Evolutionary conservation across 2,113 vertebrate species (phyloP), one percentile per base, ranked within the genome.

Genomic region (Chamaea fasciata): DNA sequence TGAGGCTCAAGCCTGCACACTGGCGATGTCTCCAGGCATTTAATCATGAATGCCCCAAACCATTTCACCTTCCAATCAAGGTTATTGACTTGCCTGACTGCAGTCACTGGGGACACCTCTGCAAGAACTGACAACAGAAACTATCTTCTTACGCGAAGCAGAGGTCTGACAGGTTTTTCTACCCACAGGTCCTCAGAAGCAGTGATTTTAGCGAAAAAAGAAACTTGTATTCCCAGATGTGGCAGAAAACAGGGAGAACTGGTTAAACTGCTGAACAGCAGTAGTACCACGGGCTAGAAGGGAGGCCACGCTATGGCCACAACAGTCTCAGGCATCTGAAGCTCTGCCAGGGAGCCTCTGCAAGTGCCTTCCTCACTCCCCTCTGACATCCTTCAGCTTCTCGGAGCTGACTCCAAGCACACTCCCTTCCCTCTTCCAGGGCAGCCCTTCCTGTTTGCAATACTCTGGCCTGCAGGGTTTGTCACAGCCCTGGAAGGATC

Each of bases 321-420:
- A 4, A 6, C 26, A 42, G 35, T 13, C 30, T 11, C 11, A 1
- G 27, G 21, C 31, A 63, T 18, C 37, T 5, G 12, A 10, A 21
- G 49, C 17, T 35, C 13, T 21, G 56, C 1, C 26, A 42, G 44
- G 59, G 30, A 57, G 26, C 39, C 28, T 56, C 46, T 64, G 82
- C 27, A 81, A 41, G 21, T 12, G 33, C 63, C 26, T 53, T 19
- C 42, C 10, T 35, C 46, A 16, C 62, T 47, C 15, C 41, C 16
- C 17, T 35, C 15, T 13, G 20, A 23, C 15, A 12, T 12, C 46
- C 52, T 33, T n/a, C 0, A 0, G 21, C 28, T 42, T 27, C 31
- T 55, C 33, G 3, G 33, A 30, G 46, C 20, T 76, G 22, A 17
- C 46, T 64, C 39, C 21, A 16, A 50, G 69, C 41, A 71, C 26